Evolutionary conservation across 2,888 invertebrate genomes (phyloP), one percentile per base, ranked within the genome.

Genomic region (Phrixothrix hirtus): DNA sequence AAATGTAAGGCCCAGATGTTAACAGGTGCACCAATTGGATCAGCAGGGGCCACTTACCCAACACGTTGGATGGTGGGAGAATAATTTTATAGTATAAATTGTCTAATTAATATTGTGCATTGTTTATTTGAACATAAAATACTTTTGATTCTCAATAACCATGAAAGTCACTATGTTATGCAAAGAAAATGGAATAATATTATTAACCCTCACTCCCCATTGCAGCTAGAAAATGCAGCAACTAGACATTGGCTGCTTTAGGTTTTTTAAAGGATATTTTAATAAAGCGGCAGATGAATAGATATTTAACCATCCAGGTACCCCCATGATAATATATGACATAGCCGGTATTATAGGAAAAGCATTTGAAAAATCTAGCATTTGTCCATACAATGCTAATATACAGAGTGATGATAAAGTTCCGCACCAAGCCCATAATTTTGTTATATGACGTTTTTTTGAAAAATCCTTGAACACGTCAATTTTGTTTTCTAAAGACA

Each of bases 321-420:
- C 58, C 45, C 54, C 63, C 10, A 42, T 71, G 17, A 67, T 66
- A 6, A 70, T 73, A 27, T 70, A 71, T 58, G 66, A 73, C 47
- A 62, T 72, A 54, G 58, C 66, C 32, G 49, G 38, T 13, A 39
- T 64, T 39, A 50, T 58, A 12, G 60, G 56, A 14, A 44, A 47
- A 14, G 67, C 66, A 11, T 70, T 67, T 54, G 10, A 35, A 27
- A 52, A 35, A 26, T 48, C 57, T 14, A 67, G 65, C 4, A 58
- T 64, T 42, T 53, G 10, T 27, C 62, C 65, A 2, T 35, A 32
- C 21, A 47, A 56, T 35, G 25, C 34, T 12, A 21, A 50, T 12
- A 34, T 50, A 15, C n/a, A n/a, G n/a, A n/a, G n/a, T n/a, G n/a
- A n/a, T n/a, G n/a, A n/a, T n/a, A n/a, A n/a, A n/a, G n/a, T n/a